Evolutionary conservation across 2,888 invertebrate species (phyloP).

Genomic region (Chalcosyrphus nemorum): DNA sequence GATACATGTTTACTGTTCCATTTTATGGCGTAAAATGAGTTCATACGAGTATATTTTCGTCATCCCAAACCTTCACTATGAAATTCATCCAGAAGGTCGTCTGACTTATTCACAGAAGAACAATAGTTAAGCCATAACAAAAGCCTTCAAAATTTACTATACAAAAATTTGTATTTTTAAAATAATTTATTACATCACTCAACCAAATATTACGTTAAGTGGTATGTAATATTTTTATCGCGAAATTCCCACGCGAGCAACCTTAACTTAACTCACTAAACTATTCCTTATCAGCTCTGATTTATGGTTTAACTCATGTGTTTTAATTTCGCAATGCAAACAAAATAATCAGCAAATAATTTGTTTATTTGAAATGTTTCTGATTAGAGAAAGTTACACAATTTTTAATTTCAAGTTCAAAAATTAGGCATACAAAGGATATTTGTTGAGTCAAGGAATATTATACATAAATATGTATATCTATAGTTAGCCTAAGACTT

Average conservation of each 20-base stretch:
- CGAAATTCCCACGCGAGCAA: conserved; percentile 2
- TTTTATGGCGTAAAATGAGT: too few relatives aligned
- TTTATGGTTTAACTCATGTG: not conserved
- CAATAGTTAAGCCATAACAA: too few relatives aligned
- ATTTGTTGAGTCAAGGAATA: not conserved
- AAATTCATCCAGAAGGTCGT: too few relatives aligned
- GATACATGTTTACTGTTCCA: too few relatives aligned
- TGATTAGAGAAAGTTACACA: not conserved
- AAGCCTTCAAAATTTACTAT: too few relatives aligned
- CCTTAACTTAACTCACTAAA: not conserved
- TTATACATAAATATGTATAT: too few relatives aligned
- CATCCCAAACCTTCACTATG: too few relatives aligned
- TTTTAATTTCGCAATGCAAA: not conserved
- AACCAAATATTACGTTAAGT: not conserved
- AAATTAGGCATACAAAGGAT: not conserved
- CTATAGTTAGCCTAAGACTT: too few relatives aligned
- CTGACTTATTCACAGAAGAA: too few relatives aligned
- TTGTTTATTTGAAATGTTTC: not conserved
- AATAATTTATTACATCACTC: not conserved
- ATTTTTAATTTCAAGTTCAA: not conserved
- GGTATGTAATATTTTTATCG: not conserved
- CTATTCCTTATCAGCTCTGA: not conserved
- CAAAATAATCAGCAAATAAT: not conserved
- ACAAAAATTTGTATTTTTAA: not conserved
- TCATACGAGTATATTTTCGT: too few relatives aligned